Evolutionary conservation across 2,113 vertebrate genomes (phyloP), one percentile per base, ranked within the genome.

Genomic region (Macrotus californicus): DNA sequence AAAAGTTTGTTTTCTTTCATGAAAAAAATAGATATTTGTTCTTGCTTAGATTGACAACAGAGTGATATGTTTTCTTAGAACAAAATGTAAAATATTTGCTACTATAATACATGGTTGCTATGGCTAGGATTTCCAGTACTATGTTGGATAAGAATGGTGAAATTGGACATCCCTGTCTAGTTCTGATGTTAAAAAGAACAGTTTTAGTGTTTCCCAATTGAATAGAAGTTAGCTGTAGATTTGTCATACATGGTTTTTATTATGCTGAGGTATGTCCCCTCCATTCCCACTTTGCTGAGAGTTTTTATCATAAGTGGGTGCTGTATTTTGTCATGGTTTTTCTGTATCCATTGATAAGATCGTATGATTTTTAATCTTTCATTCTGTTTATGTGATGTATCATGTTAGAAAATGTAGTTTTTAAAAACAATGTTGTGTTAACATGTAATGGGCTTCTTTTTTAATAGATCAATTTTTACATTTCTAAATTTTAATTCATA

Each of bases 51-150:
- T n/a, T 86, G 73, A 86, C 56, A 93, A 52, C 36, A 89, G 24
- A 61, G 13, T 84, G 59, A 76, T 50, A 94, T 1, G 5, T 76
- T 88, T 73, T 82, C 29, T 69, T 76, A 59, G 54, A 94, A 85
- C n/a, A 95, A 52, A 92, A 75, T 52, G 69, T 94, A n/a, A 85
- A 93, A n/a, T 94, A 43, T 24, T 48, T 67, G 31, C 15, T 61
- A 39, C 50, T 64, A 6, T 82, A 64, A 21, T 76, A 46, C 72
- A 73, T 87, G 7, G 52, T 52, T 52, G 31, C 46, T n/a, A 10
- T 22, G 31, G 48, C 10, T 34, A 16, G 75, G 31, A 77, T 52
- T 77, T 52, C 31, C 48, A n/a, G 31, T 52, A n/a, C 31, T 52
- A 2, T n/a, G 75, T 50, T 77, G 46, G n/a, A 77, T 77, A 77